A percentile compares a stretch with the other conserved stretches of the same genome.
Conservation (phyloP, 2,888 invertebrate genomes). For the Chorisops tibialis region DNA sequence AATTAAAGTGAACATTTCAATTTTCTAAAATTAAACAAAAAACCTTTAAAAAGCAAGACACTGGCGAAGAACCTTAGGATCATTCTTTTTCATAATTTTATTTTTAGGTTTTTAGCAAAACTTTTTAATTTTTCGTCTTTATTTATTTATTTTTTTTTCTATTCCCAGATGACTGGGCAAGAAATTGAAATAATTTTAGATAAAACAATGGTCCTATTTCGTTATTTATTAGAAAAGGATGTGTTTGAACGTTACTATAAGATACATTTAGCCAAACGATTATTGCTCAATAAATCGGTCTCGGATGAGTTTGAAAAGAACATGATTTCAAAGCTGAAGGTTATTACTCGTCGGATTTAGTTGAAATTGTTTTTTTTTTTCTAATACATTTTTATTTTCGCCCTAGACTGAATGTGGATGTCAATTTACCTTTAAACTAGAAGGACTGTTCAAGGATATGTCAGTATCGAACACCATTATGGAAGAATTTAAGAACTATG, state of each 20-base stretch:
- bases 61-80: too few species aligned
- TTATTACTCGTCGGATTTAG: slow-evolving; percentile 42
- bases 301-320: slow-evolving; percentile 99
- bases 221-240: slow-evolving; percentile 98
- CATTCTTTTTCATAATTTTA: too few species aligned
- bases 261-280: slow-evolving; percentile 95
- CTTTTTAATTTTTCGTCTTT: too few species aligned
- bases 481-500: slow-evolving; percentile 95
- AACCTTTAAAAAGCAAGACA: too few species aligned
- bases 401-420: slow-evolving; percentile 97
- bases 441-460: slow-evolving; percentile 99
- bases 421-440: slow-evolving; percentile 99
- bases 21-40: too few species aligned
- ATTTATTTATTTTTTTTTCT: neutral
- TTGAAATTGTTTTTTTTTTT: neutral
- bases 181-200: slow-evolving; percentile 97
- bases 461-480: slow-evolving; percentile 98
- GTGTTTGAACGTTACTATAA: slow-evolving; percentile 99
- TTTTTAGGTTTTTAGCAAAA: too few species aligned
- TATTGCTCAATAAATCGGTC: slow-evolving; percentile 96
- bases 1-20: too few species aligned
- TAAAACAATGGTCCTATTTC: slow-evolving; percentile 98
- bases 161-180: slow-evolving; percentile 89
- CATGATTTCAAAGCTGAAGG: slow-evolving; percentile 99
- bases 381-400: neutral